Base-by-base conservation (phyloP, 2,888 invertebrate species). In the Diadromus collaris region DNA sequence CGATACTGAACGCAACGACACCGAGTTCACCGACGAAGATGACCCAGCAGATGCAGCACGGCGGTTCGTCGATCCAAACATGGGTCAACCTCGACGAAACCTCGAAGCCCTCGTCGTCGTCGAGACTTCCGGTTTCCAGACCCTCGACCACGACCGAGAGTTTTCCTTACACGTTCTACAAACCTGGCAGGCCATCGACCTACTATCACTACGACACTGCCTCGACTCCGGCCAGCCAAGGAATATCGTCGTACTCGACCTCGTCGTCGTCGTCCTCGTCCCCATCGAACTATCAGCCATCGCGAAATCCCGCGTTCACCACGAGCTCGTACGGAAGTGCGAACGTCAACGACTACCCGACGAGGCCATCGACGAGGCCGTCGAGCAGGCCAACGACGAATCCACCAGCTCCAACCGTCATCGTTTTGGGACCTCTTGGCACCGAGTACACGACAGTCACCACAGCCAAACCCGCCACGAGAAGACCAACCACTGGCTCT, bases 351-450 rank as follows among this genome's bases (percentile, higher is more conserved):
- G 71, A 81, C 60, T 87, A 89, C 29, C 51, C 90, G 1, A 82
- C 81, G 0, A 88, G 88, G 79, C 92, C 91, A 76, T 92, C 92
- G 78, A 92, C 93, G 0, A 88, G 87, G 84, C 90, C 91, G 16
- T 86, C 90, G 1, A 82, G 81, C 0, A 88, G 88, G 83, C 90
- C 91, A 6, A 90, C 89, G 1, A 91, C 87, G 0, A 90, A 90
- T 80, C 92, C 91, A 76, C 92, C 92, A 78, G 92, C 93, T 10
- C 94, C 94, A 0, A 94, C 94, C 0, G 91, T 94, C 4, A 94
- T 94, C n/a, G 93, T 94, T 7, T 87, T 94, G 2, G 92, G 93
- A 1, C 92, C 93, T 4, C 74, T 89, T 1, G 87, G 86, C 16
- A 88, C 90, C 21, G 88, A 90, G 41, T 88, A 83, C 78, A 87